These are phyloP conservation scores for Ctenodactylus gundi DNA, from an alignment of 2,113 vertebrate genomes.

Conservation along the genomic window DNA sequence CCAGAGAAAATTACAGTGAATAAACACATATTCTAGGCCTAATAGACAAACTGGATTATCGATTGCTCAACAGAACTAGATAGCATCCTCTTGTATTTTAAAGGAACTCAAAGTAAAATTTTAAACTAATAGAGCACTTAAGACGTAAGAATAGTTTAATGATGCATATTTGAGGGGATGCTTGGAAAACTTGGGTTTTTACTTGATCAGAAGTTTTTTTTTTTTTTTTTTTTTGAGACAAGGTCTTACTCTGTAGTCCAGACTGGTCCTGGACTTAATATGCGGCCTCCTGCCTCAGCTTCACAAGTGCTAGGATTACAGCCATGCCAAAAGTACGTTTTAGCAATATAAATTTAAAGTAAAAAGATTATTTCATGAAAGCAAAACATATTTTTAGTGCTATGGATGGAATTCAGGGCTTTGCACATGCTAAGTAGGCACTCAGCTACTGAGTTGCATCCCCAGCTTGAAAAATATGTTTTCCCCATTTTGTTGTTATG, in stretches of 20 bases:
- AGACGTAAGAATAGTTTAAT: constrained; percentile 5
- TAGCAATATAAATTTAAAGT: background rate
- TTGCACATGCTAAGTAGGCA: background rate
- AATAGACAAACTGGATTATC: background rate
- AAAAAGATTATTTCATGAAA: background rate
- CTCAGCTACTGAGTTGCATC: background rate
- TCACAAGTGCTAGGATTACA: too few species aligned
- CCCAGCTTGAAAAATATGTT: too few species aligned
- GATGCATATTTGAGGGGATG: background rate
- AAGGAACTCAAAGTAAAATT: background rate
- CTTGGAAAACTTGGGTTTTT: constrained; percentile 17
- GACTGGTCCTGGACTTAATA: too few species aligned
- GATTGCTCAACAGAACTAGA: background rate
- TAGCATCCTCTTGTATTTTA: constrained; percentile 25
- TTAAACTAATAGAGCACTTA: constrained; percentile 1
- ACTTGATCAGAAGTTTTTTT: background rate
- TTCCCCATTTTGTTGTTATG: too few species aligned
- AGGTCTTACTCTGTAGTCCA: too few species aligned
- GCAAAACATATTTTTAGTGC: background rate
- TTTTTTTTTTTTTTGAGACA: too few species aligned
- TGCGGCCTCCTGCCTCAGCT: too few species aligned
- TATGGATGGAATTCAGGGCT: background rate
- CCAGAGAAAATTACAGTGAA: constrained; percentile 14
- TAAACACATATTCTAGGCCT: background rate
- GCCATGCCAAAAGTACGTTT: too few species aligned